Conservation (phyloP, 1,140 invertebrate genomes). For the Pseudoatta argentina region DNA sequence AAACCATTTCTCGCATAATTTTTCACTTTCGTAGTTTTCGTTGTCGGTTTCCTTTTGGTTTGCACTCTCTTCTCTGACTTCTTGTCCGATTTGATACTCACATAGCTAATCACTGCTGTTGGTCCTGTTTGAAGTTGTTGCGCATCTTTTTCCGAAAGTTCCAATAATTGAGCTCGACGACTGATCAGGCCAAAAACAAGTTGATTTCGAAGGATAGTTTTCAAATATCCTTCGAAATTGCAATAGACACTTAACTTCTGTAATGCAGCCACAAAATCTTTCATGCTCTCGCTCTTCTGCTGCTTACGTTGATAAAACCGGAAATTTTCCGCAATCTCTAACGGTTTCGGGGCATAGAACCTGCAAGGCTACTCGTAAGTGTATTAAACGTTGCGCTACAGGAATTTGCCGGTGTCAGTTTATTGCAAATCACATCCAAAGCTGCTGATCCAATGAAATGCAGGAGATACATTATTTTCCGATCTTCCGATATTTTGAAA, state of each 20-base stretch:
- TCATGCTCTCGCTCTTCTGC: background rate
- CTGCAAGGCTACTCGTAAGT: background rate
- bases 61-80: too few relatives aligned
- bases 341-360: background rate
- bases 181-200: background rate
- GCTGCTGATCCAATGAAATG: background rate
- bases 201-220: background rate
- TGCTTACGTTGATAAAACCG: background rate
- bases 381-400: background rate
- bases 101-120: too few relatives aligned
- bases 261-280: background rate
- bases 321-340: constrained; percentile 23
- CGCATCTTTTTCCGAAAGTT: too few relatives aligned
- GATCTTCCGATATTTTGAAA: background rate
- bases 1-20: too few relatives aligned
- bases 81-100: too few relatives aligned
- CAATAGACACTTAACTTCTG: constrained; percentile 16
- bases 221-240: constrained; percentile 2
- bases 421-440: background rate
- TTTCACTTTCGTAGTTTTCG: too few relatives aligned
- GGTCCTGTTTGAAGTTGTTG: too few relatives aligned
- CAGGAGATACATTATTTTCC: background rate
- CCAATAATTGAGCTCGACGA: background rate
- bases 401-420: background rate
- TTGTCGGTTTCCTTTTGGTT: too few relatives aligned